Evolutionary conservation across 2,113 vertebrate genomes (phyloP), one percentile per base, ranked within the genome.

Genomic region (Lamprotornis superbus): DNA sequence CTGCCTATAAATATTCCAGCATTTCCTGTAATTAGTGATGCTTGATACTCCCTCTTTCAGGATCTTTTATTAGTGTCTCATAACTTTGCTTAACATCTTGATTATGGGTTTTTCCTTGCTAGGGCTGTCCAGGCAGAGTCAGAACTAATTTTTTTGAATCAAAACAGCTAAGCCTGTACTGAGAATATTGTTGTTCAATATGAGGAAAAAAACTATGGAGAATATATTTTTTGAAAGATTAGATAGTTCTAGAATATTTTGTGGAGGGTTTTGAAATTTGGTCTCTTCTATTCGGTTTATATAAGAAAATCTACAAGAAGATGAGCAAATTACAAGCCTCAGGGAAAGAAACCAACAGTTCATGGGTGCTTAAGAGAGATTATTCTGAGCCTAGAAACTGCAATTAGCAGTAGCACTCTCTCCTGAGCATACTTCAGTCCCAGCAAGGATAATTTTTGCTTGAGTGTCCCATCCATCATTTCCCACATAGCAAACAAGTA

Each of bases 21-120:
- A 81, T 90, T 93, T 94, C 78, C 78, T 91, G 65, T 76, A 94
- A 83, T 93, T 94, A 83, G 12, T 22, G 12, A 74, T 80, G 24
- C 42, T 73, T 1, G 0, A 73, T 91, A 65, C 33, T 95, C 18
- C 22, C 24, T 49, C 23, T 20, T 91, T 91, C 68, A 68, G 21
- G 33, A 76, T 68, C 59, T 90, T 88, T 86, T 86, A 74, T 73
- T 80, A 70, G 47, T 52, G 47, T 22, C 42, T 88, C 22, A 25
- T 83, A 90, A 61, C 21, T 87, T 93, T 82, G 8, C 37, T 60
- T 59, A 65, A 55, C 2, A 82, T 85, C 84, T 87, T 83, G 21
- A 70, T 53, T 44, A 53, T 71, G 59, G 59, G 5, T 17, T 89
- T 93, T 92, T 68, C 53, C 20, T 56, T 83, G 12, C 25, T 88